Conservation (phyloP, 2,888 invertebrate species). For the Nasonovia ribisnigri region DNA sequence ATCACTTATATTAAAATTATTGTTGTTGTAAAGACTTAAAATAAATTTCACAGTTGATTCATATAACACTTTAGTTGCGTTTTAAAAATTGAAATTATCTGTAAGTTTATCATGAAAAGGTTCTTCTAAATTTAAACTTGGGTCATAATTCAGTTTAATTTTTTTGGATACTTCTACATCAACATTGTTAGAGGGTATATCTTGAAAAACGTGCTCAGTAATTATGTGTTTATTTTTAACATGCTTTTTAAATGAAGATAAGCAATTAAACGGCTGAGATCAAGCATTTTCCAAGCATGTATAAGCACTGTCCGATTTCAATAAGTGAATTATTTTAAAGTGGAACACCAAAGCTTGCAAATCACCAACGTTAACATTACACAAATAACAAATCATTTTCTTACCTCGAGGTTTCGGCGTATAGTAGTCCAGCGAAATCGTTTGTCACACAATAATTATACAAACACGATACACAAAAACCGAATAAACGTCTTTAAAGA, state of each 20-base stretch:
- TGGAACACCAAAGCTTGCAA: conserved; percentile 6
- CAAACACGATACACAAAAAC: too few species aligned
- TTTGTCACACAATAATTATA: background rate
- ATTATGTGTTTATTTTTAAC: background rate
- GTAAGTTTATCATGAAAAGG: background rate
- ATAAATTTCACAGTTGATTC: background rate
- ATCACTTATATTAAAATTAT: conserved; percentile 38
- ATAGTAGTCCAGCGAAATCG: background rate
- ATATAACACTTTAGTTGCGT: background rate
- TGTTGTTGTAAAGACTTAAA: conserved; percentile 9
- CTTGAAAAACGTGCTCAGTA: conserved; percentile 5
- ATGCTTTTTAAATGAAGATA: conserved; percentile 6
- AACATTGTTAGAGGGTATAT: background rate
- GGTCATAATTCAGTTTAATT: background rate
- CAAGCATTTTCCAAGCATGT: conserved; percentile 28
- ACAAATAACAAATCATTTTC: conserved; percentile 26
- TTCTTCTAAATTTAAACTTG: background rate
- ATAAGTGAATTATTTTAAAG: conserved; percentile 25
- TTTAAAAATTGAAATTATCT: conserved; percentile 6
- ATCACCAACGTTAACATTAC: conserved; percentile 18
- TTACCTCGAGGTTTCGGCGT: background rate
- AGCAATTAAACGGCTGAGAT: background rate
- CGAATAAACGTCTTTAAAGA: too few species aligned
- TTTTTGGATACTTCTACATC: conserved; percentile 2
- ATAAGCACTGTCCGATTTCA: background rate